phyloP scores from a whole-genome alignment of 2,888 invertebrate species.

The Cantharis flavilabris region DNA sequence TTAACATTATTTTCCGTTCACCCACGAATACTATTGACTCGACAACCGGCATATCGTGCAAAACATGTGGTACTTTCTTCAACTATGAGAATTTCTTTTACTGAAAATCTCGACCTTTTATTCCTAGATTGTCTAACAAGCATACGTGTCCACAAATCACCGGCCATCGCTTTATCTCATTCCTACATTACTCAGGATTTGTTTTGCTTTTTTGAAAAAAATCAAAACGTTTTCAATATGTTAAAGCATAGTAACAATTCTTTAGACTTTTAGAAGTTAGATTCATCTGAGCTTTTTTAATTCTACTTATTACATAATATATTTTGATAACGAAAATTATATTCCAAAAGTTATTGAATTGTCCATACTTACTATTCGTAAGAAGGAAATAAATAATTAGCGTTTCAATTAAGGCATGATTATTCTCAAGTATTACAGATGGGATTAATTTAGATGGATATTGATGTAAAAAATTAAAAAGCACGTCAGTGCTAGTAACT shows the following conservation, averaged over 20 bases:
- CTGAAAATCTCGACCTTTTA: conserved; percentile 24
- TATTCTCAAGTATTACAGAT: background rate
- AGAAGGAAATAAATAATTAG: background rate
- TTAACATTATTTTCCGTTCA: conserved; percentile 35
- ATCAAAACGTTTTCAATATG: background rate
- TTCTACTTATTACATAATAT: background rate
- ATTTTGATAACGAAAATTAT: background rate
- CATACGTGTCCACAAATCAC: conserved; percentile 23
- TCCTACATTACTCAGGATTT: background rate
- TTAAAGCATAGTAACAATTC: background rate
- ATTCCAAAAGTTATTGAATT: too few relatives aligned
- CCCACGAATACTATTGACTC: conserved; percentile 35
- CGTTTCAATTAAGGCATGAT: background rate
- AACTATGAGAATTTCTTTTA: conserved; percentile 24
- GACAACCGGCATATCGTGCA: conserved; percentile 38
- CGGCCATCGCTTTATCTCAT: conserved; percentile 17
- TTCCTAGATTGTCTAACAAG: conserved; percentile 24
- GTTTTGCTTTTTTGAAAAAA: background rate
- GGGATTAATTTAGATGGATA: background rate
- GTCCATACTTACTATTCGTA: too few relatives aligned
- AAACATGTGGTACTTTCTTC: conserved; percentile 31
- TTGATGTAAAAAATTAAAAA: background rate
- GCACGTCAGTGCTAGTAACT: background rate
- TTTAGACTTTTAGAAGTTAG: background rate
- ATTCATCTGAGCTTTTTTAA: background rate